Conservation (phyloP, 2,113 vertebrate species). For the Oryzias woworae region DNA sequence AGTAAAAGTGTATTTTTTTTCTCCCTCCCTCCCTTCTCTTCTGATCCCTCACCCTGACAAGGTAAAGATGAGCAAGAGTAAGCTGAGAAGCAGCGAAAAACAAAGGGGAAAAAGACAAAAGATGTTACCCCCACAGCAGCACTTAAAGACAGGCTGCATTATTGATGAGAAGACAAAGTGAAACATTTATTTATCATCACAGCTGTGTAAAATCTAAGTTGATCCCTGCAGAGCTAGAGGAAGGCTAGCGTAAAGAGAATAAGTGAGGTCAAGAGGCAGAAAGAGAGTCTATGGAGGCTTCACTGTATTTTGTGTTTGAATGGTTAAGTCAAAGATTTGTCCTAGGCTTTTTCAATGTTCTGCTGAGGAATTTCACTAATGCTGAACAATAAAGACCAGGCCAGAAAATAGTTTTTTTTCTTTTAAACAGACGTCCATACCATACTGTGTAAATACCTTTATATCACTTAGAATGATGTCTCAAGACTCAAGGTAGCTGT, state of each 20-base stretch:
- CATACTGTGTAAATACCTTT: constrained; percentile 19
- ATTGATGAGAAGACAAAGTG: constrained; percentile 86
- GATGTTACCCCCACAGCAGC: constrained; percentile 84
- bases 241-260: constrained; percentile 20
- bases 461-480: constrained; percentile 18
- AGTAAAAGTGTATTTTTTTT: constrained; percentile 24
- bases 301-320: constrained; percentile 40
- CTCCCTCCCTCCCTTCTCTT: constrained; percentile 34
- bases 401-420: constrained; percentile 55
- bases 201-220: constrained; percentile 51
- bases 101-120: constrained; percentile 54
- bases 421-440: constrained; percentile 34
- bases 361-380: constrained; percentile 55
- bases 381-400: constrained; percentile 51
- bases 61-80: constrained; percentile 35
- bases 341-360: constrained; percentile 39
- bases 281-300: constrained; percentile 33
- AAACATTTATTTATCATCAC: constrained; percentile 88
- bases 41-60: constrained; percentile 35
- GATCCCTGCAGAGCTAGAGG: constrained; percentile 43
- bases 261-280: constrained; percentile 42
- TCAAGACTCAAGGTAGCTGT: neutral
- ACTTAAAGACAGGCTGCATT: constrained; percentile 87
- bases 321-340: constrained; percentile 53
- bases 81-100: constrained; percentile 35